A percentile compares a stretch with the other conserved stretches of the same genome.
These are phyloP conservation scores for Zoanthus sociatus DNA, from an alignment of 92 coral and sea anemone genomes.

Conservation along the genomic window DNA sequence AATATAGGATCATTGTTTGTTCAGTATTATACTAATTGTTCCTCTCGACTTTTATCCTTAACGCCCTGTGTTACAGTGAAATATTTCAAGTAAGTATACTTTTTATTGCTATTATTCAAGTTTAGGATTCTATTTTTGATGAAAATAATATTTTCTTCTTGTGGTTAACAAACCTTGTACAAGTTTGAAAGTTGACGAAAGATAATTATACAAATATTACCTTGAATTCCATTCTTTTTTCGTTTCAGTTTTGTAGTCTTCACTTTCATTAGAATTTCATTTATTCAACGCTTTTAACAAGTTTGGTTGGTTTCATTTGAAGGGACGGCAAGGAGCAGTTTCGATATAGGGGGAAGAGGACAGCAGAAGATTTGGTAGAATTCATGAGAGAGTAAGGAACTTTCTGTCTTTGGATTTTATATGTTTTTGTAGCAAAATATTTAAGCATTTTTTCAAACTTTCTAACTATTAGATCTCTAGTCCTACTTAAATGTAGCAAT, in stretches of 20 bases:
- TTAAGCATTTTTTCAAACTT: too few species aligned
- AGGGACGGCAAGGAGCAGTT: slow-evolving; percentile 86
- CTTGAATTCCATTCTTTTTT: neutral
- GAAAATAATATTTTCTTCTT: neutral
- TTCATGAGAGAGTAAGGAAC: slow-evolving; percentile 93
- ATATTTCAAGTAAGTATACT: slow-evolving; percentile 87
- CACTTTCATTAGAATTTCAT: neutral
- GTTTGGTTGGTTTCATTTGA: slow-evolving; percentile 17
- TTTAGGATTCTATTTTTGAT: neutral
- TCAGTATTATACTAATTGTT: slow-evolving; percentile 10
- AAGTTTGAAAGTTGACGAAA: neutral
- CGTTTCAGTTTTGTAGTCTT: neutral
- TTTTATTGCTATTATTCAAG: neutral
- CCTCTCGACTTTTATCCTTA: slow-evolving; percentile 8
- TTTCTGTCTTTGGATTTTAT: neutral
- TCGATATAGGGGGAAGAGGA: slow-evolving; percentile 77
- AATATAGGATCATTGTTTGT: neutral
- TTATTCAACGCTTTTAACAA: neutral
- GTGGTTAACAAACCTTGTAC: neutral
- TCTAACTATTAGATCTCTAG: neutral
- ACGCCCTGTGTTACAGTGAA: slow-evolving; percentile 64
- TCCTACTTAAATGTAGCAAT: neutral
- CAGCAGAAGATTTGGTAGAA: slow-evolving; percentile 70
- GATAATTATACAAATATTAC: neutral
- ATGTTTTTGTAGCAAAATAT: too few species aligned